Base-by-base conservation (phyloP, 2,113 vertebrate genomes). In the Eolophus roseicapilla region DNA sequence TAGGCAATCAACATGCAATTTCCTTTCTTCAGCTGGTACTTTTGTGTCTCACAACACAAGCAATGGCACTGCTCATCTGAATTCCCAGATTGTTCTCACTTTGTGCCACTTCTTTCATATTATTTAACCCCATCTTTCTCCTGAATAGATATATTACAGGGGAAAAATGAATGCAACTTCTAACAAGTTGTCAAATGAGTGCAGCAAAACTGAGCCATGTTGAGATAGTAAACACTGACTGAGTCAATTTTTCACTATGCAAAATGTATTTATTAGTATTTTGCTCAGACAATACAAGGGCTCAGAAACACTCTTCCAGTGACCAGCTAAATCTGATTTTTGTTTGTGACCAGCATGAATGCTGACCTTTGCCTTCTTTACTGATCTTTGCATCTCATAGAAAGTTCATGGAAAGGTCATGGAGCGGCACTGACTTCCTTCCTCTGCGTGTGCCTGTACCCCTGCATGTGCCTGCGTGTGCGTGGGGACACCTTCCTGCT, bases 321-420 rank as follows among this genome's bases (percentile, higher is more conserved):
- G 97, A n/a, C 67, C 92, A 75, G 94, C 96, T 98, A 98, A 98
- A 98, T 98, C 98, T 96, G 97, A 97, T 98, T 99, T 98, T 99
- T 99, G 98, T 99, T 98, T 98, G 98, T 97, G 98, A 98, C 97
- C 98, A 98, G 98, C 98, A 98, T 98, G 98, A 98, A 98, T 86
- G 96, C 97, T 98, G 99, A 99, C 98, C 99, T 99, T 97, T 99
- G 98, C 96, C 98, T 98, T 97, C 97, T 97, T 91, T 82, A 85
- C 97, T 98, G 99, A 98, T 99, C 98, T 98, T 98, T 98, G 97
- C 88, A 95, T 98, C 98, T 98, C 98, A 96, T 94, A 84, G 95
- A 98, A 99, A 98, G 99, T 99, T 99, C 99, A 99, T 59, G 80
- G 96, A 97, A 98, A 98, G 99, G 99, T 99, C 99, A 99, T 31